Percentiles rank a stretch among this genome's conserved stretches.
These are phyloP conservation scores for Capromys pilorides DNA, from an alignment of 2,797 vertebrate species.

Conservation along the genomic window DNA sequence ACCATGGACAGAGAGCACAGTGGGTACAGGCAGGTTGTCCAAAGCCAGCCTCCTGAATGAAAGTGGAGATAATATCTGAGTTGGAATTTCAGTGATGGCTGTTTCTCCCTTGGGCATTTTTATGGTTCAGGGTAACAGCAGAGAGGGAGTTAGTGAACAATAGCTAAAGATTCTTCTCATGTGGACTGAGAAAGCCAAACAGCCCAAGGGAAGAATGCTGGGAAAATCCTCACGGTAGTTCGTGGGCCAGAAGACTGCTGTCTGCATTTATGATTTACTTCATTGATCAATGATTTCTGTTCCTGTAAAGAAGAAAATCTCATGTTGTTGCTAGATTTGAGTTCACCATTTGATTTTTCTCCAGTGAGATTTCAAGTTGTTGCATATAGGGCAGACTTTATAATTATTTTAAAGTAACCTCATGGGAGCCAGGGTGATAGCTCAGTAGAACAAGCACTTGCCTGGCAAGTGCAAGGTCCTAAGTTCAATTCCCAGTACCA, in stretches of 20 bases:
- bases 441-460: no score
- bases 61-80: background rate
- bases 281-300: background rate
- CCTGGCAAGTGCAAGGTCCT: no score
- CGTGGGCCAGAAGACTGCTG: background rate
- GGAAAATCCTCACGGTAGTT: background rate
- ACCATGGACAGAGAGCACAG: constrained; percentile 78
- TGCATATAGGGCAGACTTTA: background rate
- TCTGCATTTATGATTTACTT: background rate
- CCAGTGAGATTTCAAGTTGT: background rate
- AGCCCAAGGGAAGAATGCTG: background rate
- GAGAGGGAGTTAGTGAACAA: background rate
- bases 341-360: constrained; percentile 36
- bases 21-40: background rate
- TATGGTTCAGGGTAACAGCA: background rate
- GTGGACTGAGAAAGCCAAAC: background rate
- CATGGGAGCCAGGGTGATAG: background rate
- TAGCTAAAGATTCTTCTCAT: background rate
- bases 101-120: background rate
- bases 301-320: background rate
- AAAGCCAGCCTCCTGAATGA: background rate
- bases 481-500: no score
- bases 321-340: background rate
- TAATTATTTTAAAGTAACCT: background rate
- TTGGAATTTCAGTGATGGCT: background rate